These are phyloP conservation scores for Raja brachyura DNA, from an alignment of 2,113 vertebrate genomes.

Conservation along the genomic window DNA sequence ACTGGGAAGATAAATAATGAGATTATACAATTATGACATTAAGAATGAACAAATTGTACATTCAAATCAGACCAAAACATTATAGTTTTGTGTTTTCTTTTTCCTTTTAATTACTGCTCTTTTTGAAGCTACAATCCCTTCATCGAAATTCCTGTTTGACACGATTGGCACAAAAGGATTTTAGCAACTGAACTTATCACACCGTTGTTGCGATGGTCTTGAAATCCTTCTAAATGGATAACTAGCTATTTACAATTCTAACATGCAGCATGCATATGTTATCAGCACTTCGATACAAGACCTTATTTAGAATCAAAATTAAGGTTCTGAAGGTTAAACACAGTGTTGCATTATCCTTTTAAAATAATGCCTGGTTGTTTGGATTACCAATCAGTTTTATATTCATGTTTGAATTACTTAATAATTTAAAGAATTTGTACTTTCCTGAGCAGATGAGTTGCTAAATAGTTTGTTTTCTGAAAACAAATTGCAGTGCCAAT, in stretches of 20 bases:
- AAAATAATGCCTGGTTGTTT: constrained; percentile 38
- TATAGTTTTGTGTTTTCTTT: constrained; percentile 42
- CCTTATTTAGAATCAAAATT: background rate
- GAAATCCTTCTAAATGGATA: background rate
- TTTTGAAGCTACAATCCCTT: constrained; percentile 39
- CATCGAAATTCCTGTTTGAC: constrained; percentile 27
- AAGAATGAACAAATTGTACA: constrained; percentile 39
- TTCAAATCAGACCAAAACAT: constrained; percentile 45
- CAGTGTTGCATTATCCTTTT: background rate
- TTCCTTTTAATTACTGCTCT: constrained; percentile 52
- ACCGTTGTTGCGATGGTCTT: background rate
- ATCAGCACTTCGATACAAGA: constrained; percentile 39
- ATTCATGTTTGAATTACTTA: background rate
- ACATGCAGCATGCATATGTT: constrained; percentile 33
- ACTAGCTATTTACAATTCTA: constrained; percentile 29
- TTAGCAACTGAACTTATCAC: constrained; percentile 34
- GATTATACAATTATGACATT: constrained; percentile 42
- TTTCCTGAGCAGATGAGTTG: constrained; percentile 29
- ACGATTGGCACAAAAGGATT: constrained; percentile 41
- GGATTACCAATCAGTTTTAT: constrained; percentile 41
- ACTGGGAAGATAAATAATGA: constrained; percentile 66
- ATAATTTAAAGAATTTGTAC: background rate
- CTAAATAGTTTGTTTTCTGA: background rate
- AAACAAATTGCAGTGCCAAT: background rate
- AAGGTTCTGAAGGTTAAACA: constrained; percentile 36